Conservation (phyloP, 2,888 invertebrate genomes). For the Hirtodrosophila cameraria region DNA sequence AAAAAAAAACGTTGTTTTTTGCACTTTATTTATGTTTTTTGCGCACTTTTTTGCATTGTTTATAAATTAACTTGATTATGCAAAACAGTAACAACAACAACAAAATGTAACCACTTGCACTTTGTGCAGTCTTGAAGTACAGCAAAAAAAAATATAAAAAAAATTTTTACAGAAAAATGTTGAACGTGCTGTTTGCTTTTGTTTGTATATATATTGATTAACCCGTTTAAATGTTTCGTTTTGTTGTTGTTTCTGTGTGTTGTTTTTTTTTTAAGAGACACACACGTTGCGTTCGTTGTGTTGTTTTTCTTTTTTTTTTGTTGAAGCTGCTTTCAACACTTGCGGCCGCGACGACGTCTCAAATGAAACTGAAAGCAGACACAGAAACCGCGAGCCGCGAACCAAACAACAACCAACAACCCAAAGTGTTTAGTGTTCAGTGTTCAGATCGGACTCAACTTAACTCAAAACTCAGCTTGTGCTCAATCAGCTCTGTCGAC, state of each 20-base stretch:
- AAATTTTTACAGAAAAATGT: constrained; percentile 22
- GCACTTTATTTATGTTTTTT: constrained; percentile 71
- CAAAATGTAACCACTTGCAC: constrained; percentile 55
- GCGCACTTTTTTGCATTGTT: constrained; percentile 69
- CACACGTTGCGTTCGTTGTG: constrained; percentile 48
- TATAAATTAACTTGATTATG: constrained; percentile 43
- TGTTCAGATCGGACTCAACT: constrained; percentile 25
- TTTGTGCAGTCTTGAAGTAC: constrained; percentile 42
- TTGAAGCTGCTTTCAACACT: constrained; percentile 54
- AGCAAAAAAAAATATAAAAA: constrained; percentile 7
- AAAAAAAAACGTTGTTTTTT: constrained; percentile 41
- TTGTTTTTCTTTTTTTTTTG: constrained; percentile 9
- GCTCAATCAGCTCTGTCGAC: constrained; percentile 29
- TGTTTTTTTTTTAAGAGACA: constrained; percentile 26
- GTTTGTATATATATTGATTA: constrained; percentile 64
- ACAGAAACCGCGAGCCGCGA: constrained; percentile 59
- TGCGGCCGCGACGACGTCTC: constrained; percentile 81
- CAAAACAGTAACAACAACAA: constrained; percentile 37
- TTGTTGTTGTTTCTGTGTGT: constrained; percentile 18
- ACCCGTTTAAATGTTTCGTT: constrained; percentile 69
- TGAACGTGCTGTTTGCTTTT: constrained; percentile 33
- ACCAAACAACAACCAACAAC: constrained; percentile 41
- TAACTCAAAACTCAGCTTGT: constrained; percentile 19
- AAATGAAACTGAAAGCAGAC: constrained; percentile 84
- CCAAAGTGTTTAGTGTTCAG: constrained; percentile 26